These are phyloP conservation scores for Myathropa florea DNA, from an alignment of 2,888 invertebrate genomes.

Conservation along the genomic window DNA sequence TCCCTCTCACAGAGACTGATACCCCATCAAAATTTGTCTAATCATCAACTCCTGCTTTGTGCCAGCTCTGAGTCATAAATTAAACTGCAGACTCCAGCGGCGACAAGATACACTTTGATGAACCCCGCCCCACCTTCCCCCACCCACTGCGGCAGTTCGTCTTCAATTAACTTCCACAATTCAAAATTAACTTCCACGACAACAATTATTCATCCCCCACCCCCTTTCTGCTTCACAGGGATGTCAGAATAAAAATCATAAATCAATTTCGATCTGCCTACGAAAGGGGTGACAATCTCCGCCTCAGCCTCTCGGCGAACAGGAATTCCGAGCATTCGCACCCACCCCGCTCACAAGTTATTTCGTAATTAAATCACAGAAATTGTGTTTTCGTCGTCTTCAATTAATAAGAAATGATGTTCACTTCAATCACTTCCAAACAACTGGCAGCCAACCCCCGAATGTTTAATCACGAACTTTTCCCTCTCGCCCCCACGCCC, in stretches of 20 bases:
- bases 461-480: slow-evolving; percentile 44
- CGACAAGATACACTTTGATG: slow-evolving; percentile 27
- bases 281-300: slow-evolving; percentile 47
- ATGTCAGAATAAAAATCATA: slow-evolving; percentile 53
- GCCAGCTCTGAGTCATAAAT: slow-evolving; percentile 31
- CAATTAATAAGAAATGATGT: slow-evolving; percentile 74
- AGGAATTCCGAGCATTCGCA: slow-evolving; percentile 51
- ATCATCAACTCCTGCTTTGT: slow-evolving; percentile 50
- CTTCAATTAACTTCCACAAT: slow-evolving; percentile 62
- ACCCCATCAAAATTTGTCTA: slow-evolving; percentile 15
- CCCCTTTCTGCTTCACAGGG: background rate
- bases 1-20: background rate
- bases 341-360: slow-evolving; percentile 39
- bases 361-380: slow-evolving; percentile 73
- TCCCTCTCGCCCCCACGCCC: background rate
- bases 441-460: slow-evolving; percentile 65
- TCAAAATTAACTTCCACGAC: slow-evolving; percentile 48
- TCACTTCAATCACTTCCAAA: slow-evolving; percentile 71
- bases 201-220: slow-evolving; percentile 58
- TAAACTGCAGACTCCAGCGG: background rate
- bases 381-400: slow-evolving; percentile 72
- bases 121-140: background rate
- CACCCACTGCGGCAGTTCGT: background rate
- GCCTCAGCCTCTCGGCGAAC: background rate
- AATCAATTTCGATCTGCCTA: slow-evolving; percentile 67